A percentile compares a stretch with the other conserved stretches of the same genome.
Evolutionary conservation across 2,113 vertebrate genomes (phyloP).

Genomic region (Callopanchax toddi): DNA sequence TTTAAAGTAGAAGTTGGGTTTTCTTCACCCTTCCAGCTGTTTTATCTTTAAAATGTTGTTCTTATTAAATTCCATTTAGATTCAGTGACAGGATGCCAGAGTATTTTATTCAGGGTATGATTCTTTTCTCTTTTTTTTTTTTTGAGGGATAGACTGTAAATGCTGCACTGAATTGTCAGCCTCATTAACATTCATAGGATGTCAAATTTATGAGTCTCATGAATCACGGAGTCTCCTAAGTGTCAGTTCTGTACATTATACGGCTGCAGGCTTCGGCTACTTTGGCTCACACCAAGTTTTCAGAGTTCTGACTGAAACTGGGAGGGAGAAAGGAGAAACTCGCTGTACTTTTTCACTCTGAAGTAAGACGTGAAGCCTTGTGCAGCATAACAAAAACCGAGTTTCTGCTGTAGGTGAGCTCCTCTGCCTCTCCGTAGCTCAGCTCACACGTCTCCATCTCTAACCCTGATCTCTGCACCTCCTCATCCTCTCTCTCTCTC

Average conservation of each 20-base stretch:
- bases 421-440: neutral
- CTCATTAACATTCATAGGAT: neutral
- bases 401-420: neutral
- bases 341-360: neutral
- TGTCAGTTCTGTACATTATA: neutral
- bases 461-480: conserved; percentile 4
- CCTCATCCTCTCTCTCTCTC: conserved; percentile 1
- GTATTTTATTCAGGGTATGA: neutral
- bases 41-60: too few relatives aligned
- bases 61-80: neutral
- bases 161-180: neutral
- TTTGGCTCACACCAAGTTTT: neutral
- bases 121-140: too few relatives aligned
- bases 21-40: too few relatives aligned
- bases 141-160: neutral
- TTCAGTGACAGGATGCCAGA: neutral
- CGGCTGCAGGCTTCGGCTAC: neutral
- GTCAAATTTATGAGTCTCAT: neutral
- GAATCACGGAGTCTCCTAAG: neutral
- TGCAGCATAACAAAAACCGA: conserved; percentile 10
- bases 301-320: neutral
- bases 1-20: too few relatives aligned
- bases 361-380: neutral
- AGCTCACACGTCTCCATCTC: conserved; percentile 3
- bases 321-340: conserved; percentile 7